phyloP scores from a whole-genome alignment of 2,113 vertebrate species.

The Rhynchomys soricoides region DNA sequence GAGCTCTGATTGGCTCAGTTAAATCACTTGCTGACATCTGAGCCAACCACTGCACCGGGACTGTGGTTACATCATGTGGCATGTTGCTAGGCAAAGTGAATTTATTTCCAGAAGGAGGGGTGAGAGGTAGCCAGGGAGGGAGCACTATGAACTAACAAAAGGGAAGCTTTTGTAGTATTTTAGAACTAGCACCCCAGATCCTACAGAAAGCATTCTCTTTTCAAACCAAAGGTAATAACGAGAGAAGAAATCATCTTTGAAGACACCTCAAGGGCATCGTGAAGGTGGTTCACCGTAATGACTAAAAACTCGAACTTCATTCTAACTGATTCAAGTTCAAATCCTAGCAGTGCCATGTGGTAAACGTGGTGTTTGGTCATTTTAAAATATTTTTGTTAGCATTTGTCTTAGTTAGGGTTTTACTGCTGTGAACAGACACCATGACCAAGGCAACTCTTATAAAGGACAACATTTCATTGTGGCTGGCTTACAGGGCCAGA shows the following conservation, averaged over 20 bases:
- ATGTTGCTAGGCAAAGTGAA: background rate
- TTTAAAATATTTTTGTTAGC: background rate
- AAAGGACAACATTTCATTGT: no score
- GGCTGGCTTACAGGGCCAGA: no score
- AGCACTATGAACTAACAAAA: background rate
- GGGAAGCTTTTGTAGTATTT: background rate
- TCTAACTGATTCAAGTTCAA: background rate
- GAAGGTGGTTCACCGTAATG: background rate
- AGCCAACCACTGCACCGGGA: background rate
- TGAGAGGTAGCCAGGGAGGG: background rate
- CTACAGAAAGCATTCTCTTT: background rate
- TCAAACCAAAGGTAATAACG: background rate
- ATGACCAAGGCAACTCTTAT: no score
- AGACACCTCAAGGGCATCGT: background rate
- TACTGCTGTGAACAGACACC: no score
- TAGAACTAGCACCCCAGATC: background rate
- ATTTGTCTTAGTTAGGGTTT: background rate
- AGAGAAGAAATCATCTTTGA: background rate
- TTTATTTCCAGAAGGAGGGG: constrained; percentile 21
- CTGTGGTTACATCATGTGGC: background rate
- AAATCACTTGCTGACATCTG: background rate
- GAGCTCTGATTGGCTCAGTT: background rate
- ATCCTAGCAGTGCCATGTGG: background rate
- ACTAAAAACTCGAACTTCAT: background rate
- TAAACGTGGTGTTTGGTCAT: background rate